Evolutionary conservation across 2,888 invertebrate species (phyloP).

Genomic region (Athalia cordata): DNA sequence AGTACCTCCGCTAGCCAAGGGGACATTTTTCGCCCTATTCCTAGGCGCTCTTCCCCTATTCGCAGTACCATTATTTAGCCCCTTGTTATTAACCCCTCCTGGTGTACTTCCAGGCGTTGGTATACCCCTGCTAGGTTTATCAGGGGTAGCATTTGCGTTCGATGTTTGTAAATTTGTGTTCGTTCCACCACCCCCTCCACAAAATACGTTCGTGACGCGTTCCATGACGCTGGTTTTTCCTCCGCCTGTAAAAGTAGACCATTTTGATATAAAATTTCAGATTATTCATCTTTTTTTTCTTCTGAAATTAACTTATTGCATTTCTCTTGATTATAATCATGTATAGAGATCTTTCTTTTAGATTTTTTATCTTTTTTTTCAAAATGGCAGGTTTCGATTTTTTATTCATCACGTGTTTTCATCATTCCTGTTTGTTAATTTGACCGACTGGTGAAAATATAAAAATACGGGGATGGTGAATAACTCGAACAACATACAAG

Average conservation of each 20-base stretch:
- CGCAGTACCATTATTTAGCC: constrained; percentile 60
- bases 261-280: not conserved
- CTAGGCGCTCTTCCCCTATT: constrained; percentile 60
- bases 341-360: too few relatives aligned
- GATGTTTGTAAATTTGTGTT: constrained; percentile 63
- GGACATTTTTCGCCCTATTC: constrained; percentile 60
- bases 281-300: not conserved
- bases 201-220: constrained; percentile 90
- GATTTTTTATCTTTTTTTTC: too few relatives aligned
- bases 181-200: constrained; percentile 78
- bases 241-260: constrained; percentile 66
- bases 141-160: constrained; percentile 66
- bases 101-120: constrained; percentile 60
- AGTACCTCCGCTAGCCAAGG: constrained; percentile 62
- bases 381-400: too few relatives aligned
- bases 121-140: constrained; percentile 68
- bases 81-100: constrained; percentile 64
- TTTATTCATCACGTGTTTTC: too few relatives aligned
- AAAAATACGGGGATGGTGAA: too few relatives aligned
- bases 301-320: not conserved
- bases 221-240: constrained; percentile 86
- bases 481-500: too few relatives aligned
- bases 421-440: too few relatives aligned
- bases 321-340: not conserved
- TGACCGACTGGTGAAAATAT: too few relatives aligned